Evolutionary conservation across 2,888 invertebrate species (phyloP).

Genomic region (Patella depressa): DNA sequence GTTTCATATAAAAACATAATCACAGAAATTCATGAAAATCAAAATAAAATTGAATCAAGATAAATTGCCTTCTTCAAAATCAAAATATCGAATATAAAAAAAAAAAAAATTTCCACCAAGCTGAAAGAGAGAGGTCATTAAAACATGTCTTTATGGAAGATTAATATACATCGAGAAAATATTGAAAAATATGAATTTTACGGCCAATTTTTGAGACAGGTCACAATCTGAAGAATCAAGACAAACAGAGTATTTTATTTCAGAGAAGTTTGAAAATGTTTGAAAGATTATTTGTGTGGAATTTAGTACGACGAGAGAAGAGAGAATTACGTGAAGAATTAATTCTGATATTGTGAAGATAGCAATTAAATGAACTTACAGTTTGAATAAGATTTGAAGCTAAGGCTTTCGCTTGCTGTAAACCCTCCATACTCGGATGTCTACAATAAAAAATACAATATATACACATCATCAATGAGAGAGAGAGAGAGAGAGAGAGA

Average conservation of each 20-base stretch:
- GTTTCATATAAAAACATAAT: no score
- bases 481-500: no score
- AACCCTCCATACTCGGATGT: conserved; percentile 80
- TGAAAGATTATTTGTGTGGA: neutral
- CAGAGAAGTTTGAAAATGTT: neutral
- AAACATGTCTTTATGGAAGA: no score
- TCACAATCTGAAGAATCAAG: neutral
- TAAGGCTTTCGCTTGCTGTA: conserved; percentile 81
- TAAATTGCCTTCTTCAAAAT: no score
- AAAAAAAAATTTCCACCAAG: no score
- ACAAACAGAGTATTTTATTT: neutral
- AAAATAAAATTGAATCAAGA: no score
- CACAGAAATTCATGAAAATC: no score
- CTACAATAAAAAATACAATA: conserved; percentile 64
- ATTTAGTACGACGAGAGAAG: neutral
- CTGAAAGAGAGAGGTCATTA: no score
- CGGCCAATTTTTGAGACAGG: neutral
- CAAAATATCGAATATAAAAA: no score
- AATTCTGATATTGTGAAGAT: neutral
- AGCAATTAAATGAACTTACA: conserved; percentile 70
- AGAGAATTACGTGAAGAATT: neutral
- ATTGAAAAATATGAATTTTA: no score
- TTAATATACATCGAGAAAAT: no score
- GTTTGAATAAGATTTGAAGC: conserved; percentile 86
- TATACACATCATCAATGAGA: no score